Evolutionary conservation across 2,113 vertebrate genomes (phyloP), one percentile per base, ranked within the genome.

Genomic region (Entosphenus tridentatus): DNA sequence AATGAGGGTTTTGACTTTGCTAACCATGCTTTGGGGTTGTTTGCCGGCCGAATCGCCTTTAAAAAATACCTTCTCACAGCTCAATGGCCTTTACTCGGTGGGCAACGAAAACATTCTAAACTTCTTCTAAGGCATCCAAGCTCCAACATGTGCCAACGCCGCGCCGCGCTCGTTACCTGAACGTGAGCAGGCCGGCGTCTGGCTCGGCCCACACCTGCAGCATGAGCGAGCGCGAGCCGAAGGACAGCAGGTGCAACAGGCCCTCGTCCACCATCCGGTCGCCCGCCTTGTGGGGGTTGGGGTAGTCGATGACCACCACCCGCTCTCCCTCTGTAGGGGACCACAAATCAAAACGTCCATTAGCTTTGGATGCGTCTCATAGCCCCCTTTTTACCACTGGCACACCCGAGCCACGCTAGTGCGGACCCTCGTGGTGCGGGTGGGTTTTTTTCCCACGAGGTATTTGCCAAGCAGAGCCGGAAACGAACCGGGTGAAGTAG

Each of bases 161-260:
- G 39, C 39, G 39, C 5, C 39, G 39, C 5, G 39, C 39, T 3
- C 39, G 69, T 76, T 83, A 95, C 93, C 93, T 87, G 81, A 98
- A 96, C 70, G 83, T 81, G 67, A 95, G 84, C 4, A 78, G 78
- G 73, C 88, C 80, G 3, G 77, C 83, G 57, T 76, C 83, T 73
- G 91, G 75, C 75, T 88, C 81, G 39, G 86, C 83, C 93, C 93
- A 98, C 74, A 95, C 81, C 81, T 98, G 93, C 70, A 98, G 83
- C 88, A 95, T 98, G 78, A 96, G 39, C 1, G 85, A 84, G 78
- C 90, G 95, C 72, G 93, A 98, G 71, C 93, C 93, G 81, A 98
- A 71, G 16, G 93, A 95, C 72, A 96, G 77, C 70, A 96, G 73
- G 73, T 98, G 93, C 74, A 91, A 70, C 18, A 84, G 87, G 68